phyloP scores from a whole-genome alignment of 2,797 vertebrate genomes.

The Argyrosomus regius region DNA sequence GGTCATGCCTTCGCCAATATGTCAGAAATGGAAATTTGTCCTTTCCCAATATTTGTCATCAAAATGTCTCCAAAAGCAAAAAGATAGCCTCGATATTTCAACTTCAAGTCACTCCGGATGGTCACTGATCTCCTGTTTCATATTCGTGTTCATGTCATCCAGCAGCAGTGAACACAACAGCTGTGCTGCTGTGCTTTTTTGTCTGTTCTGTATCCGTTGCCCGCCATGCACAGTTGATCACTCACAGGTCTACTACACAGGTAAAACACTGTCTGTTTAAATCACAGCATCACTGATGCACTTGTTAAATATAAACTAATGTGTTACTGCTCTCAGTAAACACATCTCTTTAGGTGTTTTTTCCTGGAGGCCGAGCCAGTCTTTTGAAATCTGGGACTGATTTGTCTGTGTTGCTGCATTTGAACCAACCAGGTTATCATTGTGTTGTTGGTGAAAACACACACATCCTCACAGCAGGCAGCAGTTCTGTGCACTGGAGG shows the following conservation, averaged over 20 bases:
- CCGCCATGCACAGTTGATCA: neutral
- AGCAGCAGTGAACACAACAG: constrained; percentile 8
- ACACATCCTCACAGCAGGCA: neutral
- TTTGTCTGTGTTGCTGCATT: neutral
- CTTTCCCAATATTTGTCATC: neutral
- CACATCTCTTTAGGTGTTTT: constrained; percentile 2
- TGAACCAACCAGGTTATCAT: neutral
- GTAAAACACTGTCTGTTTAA: neutral
- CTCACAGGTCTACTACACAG: neutral
- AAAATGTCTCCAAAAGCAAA: neutral
- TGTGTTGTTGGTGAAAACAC: neutral
- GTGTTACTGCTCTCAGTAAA: neutral
- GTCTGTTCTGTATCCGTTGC: neutral
- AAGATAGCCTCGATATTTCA: neutral
- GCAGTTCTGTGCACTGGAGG: neutral
- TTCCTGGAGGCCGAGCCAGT: neutral
- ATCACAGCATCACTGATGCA: neutral
- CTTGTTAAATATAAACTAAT: neutral
- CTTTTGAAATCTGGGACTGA: neutral
- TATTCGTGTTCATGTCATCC: neutral
- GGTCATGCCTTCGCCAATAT: neutral
- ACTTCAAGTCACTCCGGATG: neutral
- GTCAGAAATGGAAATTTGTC: neutral
- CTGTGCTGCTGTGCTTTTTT: neutral
- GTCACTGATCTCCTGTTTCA: neutral